These are phyloP conservation scores for Heteronetta atricapilla DNA, from an alignment of 2,113 vertebrate genomes.

Conservation along the genomic window DNA sequence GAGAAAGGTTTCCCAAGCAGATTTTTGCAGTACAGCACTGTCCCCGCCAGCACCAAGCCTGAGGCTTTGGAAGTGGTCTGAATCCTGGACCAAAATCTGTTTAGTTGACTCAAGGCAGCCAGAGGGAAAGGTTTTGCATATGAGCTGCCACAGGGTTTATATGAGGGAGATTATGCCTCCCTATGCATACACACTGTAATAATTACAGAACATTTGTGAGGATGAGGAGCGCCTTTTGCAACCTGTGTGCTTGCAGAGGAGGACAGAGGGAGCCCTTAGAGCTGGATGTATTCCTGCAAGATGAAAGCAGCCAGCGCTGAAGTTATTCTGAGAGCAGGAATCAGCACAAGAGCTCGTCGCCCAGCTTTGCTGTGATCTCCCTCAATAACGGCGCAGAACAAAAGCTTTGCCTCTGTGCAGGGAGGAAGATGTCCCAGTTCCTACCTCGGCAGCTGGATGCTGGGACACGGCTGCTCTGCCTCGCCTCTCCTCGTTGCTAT, in stretches of 20 bases:
- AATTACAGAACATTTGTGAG: neutral
- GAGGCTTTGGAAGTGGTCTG: neutral
- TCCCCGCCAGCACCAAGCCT: accelerated
- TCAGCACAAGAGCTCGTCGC: neutral
- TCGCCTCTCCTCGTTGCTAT: accelerated
- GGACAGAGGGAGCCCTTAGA: neutral
- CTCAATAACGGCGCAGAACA: accelerated
- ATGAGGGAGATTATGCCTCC: neutral
- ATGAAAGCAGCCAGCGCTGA: neutral
- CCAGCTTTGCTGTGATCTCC: neutral
- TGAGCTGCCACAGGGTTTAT: neutral
- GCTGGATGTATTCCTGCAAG: neutral
- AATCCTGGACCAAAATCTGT: neutral
- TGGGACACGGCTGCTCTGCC: neutral
- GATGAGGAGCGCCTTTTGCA: neutral
- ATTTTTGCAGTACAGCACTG: accelerated
- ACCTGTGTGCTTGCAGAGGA: neutral
- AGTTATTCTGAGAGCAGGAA: neutral
- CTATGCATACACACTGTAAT: neutral
- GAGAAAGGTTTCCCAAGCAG: neutral
- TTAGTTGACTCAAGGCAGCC: too few species aligned
- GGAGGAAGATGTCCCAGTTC: neutral
- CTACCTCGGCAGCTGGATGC: neutral
- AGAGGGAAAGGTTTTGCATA: neutral
- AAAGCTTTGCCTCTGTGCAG: neutral